These are phyloP conservation scores for Glyptemys insculpta DNA, from an alignment of 2,797 vertebrate genomes.

Conservation along the genomic window DNA sequence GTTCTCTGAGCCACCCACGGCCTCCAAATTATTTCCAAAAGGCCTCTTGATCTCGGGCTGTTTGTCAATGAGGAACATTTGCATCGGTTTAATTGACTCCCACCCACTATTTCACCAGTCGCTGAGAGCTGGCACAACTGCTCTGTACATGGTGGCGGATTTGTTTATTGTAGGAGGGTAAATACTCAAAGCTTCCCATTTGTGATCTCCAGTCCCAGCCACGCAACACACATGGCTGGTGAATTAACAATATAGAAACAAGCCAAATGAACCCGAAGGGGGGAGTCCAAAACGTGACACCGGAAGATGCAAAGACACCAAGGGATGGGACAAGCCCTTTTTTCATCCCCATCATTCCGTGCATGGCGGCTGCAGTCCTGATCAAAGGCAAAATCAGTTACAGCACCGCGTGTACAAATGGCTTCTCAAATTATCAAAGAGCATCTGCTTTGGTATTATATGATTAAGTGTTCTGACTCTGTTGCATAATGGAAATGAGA, in stretches of 20 bases:
- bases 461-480: conserved; percentile 17
- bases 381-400: neutral
- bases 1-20: neutral
- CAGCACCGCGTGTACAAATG: neutral
- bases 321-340: no score
- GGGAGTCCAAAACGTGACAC: neutral
- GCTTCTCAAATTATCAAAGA: neutral
- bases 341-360: neutral
- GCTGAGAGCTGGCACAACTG: neutral
- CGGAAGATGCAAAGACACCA: neutral
- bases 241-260: neutral
- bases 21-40: neutral
- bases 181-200: neutral
- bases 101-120: neutral
- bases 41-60: no score
- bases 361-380: neutral
- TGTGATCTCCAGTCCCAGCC: neutral
- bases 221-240: neutral
- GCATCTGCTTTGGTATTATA: conserved; percentile 33
- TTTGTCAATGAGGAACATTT: neutral
- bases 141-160: neutral
- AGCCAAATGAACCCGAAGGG: neutral
- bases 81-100: neutral
- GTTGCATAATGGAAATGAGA: conserved; percentile 10
- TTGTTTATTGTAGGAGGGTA: neutral